Percentiles rank a stretch among this genome's conserved stretches.
These are phyloP conservation scores for Trogon surrucura DNA, from an alignment of 2,113 vertebrate genomes.

Conservation along the genomic window DNA sequence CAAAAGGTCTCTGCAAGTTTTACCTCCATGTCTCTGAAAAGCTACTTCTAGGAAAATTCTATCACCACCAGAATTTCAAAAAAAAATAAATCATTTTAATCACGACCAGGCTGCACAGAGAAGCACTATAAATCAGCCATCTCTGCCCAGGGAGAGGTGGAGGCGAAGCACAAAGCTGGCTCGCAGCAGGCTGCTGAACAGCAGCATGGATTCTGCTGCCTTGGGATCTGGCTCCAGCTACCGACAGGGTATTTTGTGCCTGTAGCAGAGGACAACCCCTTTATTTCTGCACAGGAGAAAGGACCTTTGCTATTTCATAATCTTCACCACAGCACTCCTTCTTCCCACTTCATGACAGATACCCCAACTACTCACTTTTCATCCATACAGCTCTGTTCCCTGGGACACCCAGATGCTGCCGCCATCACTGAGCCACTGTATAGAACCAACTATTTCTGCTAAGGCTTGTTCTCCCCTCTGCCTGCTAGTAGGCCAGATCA, in stretches of 20 bases:
- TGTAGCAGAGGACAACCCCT: not conserved
- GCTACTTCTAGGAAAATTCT: not conserved
- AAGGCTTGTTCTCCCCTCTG: not conserved
- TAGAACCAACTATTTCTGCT: not conserved
- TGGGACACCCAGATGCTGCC: not conserved
- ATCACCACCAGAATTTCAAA: not conserved
- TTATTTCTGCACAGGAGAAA: not conserved
- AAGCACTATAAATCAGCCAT: not conserved
- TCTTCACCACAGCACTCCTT: not conserved
- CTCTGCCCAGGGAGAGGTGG: not conserved
- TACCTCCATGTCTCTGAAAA: not conserved
- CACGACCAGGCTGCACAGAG: not conserved
- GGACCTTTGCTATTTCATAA: not conserved
- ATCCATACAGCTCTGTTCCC: not conserved
- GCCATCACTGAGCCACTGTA: not conserved
- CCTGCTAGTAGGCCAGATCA: not conserved
- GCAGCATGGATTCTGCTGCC: not conserved
- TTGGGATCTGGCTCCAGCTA: not conserved
- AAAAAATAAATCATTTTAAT: fast-evolving
- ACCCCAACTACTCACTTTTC: not conserved
- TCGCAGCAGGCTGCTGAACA: not conserved
- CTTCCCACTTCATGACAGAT: not conserved
- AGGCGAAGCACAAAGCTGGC: not conserved
- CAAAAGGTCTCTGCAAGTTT: not conserved
- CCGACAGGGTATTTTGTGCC: fast-evolving